Evolutionary conservation across 2,113 vertebrate species (phyloP).

Genomic region (Phalacrocorax aristotelis): DNA sequence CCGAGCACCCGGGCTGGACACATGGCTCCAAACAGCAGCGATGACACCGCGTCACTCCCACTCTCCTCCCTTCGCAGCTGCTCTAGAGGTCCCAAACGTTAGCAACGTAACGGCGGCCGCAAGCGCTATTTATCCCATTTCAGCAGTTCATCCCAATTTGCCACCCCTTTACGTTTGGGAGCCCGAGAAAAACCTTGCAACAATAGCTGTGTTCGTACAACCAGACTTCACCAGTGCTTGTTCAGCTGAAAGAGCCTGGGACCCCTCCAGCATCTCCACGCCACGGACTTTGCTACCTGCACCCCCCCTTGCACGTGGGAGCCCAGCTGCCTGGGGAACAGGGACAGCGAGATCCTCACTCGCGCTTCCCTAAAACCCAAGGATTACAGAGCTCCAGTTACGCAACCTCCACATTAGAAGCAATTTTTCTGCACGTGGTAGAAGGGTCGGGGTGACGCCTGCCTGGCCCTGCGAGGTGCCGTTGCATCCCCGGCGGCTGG

Average conservation of each 20-base stretch:
- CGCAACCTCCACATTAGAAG: background rate
- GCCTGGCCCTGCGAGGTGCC: background rate
- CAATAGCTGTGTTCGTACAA: background rate
- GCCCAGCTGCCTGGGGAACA: background rate
- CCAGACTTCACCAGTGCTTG: background rate
- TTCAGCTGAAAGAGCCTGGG: background rate
- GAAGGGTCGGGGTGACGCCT: background rate
- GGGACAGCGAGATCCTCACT: background rate
- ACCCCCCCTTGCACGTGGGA: background rate
- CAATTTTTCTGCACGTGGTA: background rate
- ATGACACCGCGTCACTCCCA: background rate
- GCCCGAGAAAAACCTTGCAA: background rate
- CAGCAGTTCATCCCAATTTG: background rate
- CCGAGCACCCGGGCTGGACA: background rate
- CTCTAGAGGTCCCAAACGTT: background rate
- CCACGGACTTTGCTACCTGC: background rate
- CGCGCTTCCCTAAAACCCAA: background rate
- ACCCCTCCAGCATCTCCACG: background rate
- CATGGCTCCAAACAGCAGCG: background rate
- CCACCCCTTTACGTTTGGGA: background rate
- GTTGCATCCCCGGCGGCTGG: too few species aligned
- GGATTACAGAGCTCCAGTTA: background rate
- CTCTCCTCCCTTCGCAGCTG: background rate
- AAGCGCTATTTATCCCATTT: background rate
- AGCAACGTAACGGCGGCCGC: rapidly evolving